Base-by-base conservation (phyloP, 2,113 vertebrate genomes). In the Clarias magur region DNA sequence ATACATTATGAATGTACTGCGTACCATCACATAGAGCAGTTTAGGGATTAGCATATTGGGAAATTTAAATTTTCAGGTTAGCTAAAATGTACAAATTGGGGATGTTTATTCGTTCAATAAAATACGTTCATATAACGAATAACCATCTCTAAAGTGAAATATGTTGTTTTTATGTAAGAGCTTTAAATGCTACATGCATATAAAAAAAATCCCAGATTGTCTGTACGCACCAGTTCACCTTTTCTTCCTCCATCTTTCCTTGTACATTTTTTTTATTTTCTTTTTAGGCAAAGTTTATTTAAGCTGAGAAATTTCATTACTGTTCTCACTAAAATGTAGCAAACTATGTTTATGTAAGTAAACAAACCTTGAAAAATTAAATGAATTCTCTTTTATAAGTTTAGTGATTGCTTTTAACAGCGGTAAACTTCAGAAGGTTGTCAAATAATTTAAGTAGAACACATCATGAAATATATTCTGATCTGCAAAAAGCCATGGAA, bases 391-490 rank as follows among this genome's bases (percentile, higher is more conserved):
- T 2, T 53, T 38, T 73, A 42, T 73, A 19, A 38, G 70, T 76
- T 25, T 56, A 27, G 2, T 30, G 53, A n/a, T 17, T 54, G 25
- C 13, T 17, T 62, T 60, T 42, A 62, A 21, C 21, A 62, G 4
- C 7, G 19, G 38, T 15, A 23, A 80, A 57, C 54, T 8, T 57
- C 30, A 6, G 56, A 60, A 62, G 27, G 30, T 15, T 81, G 11
- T 62, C 34, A 62, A 13, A 59, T 59, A 59, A 57, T 79, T 56
- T 57, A 79, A 80, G 34, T 59, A 21, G 17, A 9, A 80, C 16
- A 80, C 27, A 80, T 34, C 11, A 16, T 27, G 42, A 78, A 54
- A 78, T 54, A 76, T 54, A n/a, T 76, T 76, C 73, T 76, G 73
- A 25, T 76, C 12, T 48, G 42, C 42, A 76, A 25, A 53, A 12